Evolutionary conservation across 2,113 vertebrate species (phyloP), one percentile per base, ranked within the genome.

Genomic region (Monarcha castaneiventris): DNA sequence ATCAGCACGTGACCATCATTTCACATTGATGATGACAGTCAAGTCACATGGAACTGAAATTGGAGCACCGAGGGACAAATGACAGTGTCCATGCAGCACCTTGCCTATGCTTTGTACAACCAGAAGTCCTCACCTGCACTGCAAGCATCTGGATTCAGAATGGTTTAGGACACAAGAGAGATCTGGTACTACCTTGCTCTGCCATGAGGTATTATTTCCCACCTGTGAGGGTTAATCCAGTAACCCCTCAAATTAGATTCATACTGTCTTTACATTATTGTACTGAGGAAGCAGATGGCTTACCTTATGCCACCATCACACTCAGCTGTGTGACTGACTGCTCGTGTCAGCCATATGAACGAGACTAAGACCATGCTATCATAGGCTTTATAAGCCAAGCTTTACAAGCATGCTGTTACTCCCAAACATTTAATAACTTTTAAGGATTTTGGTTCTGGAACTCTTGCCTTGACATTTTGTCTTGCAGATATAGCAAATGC

Each of bases 401-500:
- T 93, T 85, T 79, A 89, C 41, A 93, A 94, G 77, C 66, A 49
- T 14, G 71, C 71, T 54, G 27, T 82, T 93, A 76, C 54, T 75
- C 71, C 48, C 29, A 90, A 89, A 93, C 29, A 52, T 87, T 72
- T 49, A 90, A 73, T 72, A 79, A 93, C 66, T 84, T 93, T 37
- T 44, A 79, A 95, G 73, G 49, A 79, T 84, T 95, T 84, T 5
- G 5, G 74, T n/a, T 62, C 73, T 91, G 82, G 41, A 94, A 21
- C 74, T 79, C 56, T 75, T 74, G 84, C 58, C 56, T 55, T 79
- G 78, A 91, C 71, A 79, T 95, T 96, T 94, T 20, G 11, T 93
- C 82, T 90, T 91, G 74, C 94, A 95, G 62, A 93, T 83, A 87
- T 29, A 71, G 56, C 61, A 89, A 92, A 91, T 51, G 72, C 2